A percentile compares a stretch with the other conserved stretches of the same genome.
Conservation (phyloP, 2,797 vertebrate genomes). For the Oreochromis grahami region DNA sequence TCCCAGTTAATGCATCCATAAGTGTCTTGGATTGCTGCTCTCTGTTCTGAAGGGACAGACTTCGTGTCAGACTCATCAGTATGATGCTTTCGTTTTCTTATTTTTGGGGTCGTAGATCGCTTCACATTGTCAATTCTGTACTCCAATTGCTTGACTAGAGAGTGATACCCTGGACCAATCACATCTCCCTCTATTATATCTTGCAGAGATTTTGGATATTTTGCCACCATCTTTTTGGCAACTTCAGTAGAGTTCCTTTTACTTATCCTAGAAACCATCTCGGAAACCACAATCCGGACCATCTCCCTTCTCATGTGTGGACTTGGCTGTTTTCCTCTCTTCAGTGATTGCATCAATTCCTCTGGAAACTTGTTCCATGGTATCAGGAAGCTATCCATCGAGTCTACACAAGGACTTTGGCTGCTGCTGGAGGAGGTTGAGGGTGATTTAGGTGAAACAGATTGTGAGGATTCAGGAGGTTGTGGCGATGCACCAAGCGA, state of each 20-base stretch:
- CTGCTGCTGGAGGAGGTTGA: too few species aligned
- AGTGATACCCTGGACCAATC: background rate
- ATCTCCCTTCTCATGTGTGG: too few species aligned
- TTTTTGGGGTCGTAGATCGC: background rate
- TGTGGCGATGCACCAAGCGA: too few species aligned
- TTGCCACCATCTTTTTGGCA: background rate
- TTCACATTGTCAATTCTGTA: background rate
- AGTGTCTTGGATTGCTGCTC: background rate
- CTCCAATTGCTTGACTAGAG: slow-evolving; percentile 3
- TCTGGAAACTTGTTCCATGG: too few species aligned
- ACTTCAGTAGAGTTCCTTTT: background rate
- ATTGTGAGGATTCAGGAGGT: too few species aligned
- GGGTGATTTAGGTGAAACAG: too few species aligned
- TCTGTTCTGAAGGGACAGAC: rapidly evolving
- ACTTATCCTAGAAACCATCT: background rate
- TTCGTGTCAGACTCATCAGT: rapidly evolving
- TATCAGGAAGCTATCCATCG: too few species aligned
- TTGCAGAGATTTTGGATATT: background rate
- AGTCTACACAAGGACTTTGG: too few species aligned
- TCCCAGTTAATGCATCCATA: background rate
- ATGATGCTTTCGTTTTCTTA: rapidly evolving
- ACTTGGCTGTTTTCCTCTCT: too few species aligned
- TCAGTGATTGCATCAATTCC: too few species aligned
- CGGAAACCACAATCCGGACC: too few species aligned
- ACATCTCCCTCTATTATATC: background rate